Evolutionary conservation across 2,113 vertebrate species (phyloP).

Genomic region (Thymallus thymallus): DNA sequence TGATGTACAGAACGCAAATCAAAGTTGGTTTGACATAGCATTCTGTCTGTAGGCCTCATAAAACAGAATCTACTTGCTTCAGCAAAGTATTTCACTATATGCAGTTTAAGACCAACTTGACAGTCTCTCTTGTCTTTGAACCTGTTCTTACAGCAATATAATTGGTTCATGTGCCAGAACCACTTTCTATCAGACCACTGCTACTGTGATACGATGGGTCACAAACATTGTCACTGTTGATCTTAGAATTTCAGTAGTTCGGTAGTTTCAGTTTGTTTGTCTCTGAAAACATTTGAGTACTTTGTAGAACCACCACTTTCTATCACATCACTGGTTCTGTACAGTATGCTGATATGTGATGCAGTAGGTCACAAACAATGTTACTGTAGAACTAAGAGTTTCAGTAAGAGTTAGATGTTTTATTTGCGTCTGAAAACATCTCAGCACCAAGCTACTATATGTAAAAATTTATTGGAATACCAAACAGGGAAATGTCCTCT

Average conservation of each 20-base stretch:
- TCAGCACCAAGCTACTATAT: background rate
- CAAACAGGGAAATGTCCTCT: background rate
- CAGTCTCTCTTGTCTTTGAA: slow-evolving; percentile 8
- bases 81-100: slow-evolving; percentile 15
- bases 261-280: background rate
- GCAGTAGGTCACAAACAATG: background rate
- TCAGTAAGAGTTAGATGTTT: background rate
- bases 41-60: slow-evolving; percentile 10
- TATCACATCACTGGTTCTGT: background rate
- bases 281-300: slow-evolving; percentile 1
- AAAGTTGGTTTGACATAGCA: slow-evolving; percentile 16
- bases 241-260: background rate
- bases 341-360: background rate
- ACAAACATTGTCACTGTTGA: slow-evolving; percentile 6
- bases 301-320: background rate
- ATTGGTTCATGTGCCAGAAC: background rate
- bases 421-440: slow-evolving; percentile 16
- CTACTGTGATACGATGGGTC: background rate
- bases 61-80: slow-evolving; percentile 8
- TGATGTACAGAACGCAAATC: slow-evolving; percentile 14
- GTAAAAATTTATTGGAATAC: background rate
- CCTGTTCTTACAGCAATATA: slow-evolving; percentile 15
- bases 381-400: background rate
- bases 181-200: background rate
- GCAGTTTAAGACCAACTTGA: slow-evolving; percentile 2